These are phyloP conservation scores for Micromys minutus DNA, from an alignment of 2,113 vertebrate species.

Conservation along the genomic window DNA sequence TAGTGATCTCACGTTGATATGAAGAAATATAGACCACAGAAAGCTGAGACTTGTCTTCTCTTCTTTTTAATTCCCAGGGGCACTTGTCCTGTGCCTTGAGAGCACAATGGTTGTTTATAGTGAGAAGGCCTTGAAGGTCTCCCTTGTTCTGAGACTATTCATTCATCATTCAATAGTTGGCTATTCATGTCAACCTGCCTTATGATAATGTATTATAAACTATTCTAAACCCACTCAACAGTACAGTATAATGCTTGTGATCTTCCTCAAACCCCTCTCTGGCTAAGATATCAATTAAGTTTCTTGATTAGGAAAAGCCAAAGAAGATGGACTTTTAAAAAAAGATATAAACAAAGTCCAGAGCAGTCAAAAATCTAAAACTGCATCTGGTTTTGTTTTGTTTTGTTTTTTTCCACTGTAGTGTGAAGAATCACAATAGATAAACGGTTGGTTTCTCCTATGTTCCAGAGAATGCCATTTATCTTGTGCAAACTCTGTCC, in stretches of 20 bases:
- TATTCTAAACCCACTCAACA: conserved; percentile 53
- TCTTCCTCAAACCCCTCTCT: conserved; percentile 29
- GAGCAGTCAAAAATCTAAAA: conserved; percentile 29
- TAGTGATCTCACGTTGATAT: conserved; percentile 24
- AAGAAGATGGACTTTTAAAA: conserved; percentile 27
- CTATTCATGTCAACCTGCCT: conserved; percentile 70
- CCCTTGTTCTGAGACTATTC: conserved; percentile 58
- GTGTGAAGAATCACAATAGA: conserved; percentile 34
- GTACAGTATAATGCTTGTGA: background rate
- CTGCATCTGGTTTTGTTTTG: conserved; percentile 38
- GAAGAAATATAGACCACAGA: conserved; percentile 53
- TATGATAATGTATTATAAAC: conserved; percentile 68
- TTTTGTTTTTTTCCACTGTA: too few species aligned
- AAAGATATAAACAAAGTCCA: background rate
- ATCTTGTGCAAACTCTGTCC: background rate
- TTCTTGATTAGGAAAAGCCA: conserved; percentile 57
- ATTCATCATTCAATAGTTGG: conserved; percentile 41
- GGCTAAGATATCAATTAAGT: conserved; percentile 71
- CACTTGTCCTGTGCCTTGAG: conserved; percentile 53
- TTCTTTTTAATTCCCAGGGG: conserved; percentile 45
- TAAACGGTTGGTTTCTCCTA: background rate
- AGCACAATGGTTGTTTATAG: conserved; percentile 65
- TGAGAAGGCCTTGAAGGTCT: conserved; percentile 58
- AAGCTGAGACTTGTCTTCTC: conserved; percentile 15
- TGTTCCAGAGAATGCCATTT: background rate